Percentiles rank a stretch among this genome's conserved stretches.
phyloP scores from a whole-genome alignment of 1,140 invertebrate species.

The Ceratoteleas bidentatus region DNA sequence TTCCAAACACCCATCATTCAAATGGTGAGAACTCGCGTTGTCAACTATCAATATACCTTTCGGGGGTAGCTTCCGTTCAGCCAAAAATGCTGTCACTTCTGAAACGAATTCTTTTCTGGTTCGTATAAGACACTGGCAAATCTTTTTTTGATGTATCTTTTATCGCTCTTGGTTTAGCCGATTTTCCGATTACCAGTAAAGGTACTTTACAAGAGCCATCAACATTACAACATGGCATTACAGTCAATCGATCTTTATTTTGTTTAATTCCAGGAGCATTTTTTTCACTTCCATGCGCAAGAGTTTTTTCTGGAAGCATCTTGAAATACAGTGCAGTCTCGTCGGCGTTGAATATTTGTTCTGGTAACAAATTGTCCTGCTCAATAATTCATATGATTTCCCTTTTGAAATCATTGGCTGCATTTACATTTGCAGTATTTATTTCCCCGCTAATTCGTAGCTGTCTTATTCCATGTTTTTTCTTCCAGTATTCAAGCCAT shows the following conservation, averaged over 20 bases:
- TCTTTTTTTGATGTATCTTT: constrained; percentile 20
- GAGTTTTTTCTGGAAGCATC: constrained; percentile 62
- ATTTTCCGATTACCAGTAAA: constrained; percentile 69
- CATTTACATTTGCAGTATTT: background rate
- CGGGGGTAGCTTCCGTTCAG: constrained; percentile 5
- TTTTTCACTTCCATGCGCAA: constrained; percentile 44
- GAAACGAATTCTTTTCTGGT: constrained; percentile 49
- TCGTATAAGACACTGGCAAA: constrained; percentile 39
- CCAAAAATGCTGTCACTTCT: constrained; percentile 15
- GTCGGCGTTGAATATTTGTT: constrained; percentile 71
- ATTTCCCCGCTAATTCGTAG: background rate
- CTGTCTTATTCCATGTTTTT: background rate
- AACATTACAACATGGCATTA: constrained; percentile 75
- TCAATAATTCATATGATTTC: too few species aligned
- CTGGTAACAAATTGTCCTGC: too few species aligned
- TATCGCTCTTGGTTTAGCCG: constrained; percentile 60
- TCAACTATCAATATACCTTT: constrained; percentile 38
- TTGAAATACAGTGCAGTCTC: constrained; percentile 71
- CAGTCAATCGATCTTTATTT: constrained; percentile 55
- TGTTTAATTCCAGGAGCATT: constrained; percentile 28
- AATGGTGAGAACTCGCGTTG: constrained; percentile 15
- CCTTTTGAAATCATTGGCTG: constrained; percentile 2
- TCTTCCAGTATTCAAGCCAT: background rate
- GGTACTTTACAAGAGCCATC: constrained; percentile 71
- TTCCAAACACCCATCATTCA: background rate